These are phyloP conservation scores for Cyanocitta stelleri DNA, from an alignment of 2,113 vertebrate genomes.

Conservation along the genomic window DNA sequence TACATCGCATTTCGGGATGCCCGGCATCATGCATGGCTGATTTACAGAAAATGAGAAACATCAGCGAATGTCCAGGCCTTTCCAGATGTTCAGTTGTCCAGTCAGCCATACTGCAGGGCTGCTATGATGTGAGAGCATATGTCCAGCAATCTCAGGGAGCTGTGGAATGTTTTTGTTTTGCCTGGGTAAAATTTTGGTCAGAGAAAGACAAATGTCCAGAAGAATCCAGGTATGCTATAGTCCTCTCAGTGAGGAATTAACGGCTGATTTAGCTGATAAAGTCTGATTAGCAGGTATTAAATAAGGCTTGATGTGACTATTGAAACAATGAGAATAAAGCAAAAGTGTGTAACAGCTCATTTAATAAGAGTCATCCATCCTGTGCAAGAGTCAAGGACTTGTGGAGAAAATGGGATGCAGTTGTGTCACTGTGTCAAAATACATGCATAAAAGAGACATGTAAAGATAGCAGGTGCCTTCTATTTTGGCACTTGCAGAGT, in stretches of 20 bases:
- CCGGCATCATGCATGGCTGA: rapidly evolving
- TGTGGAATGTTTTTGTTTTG: background rate
- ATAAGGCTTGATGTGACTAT: background rate
- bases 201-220: background rate
- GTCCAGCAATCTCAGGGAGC: background rate
- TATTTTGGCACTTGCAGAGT: background rate
- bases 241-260: background rate
- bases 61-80: background rate
- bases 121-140: background rate
- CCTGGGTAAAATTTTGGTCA: background rate
- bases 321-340: background rate
- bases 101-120: background rate
- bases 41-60: background rate
- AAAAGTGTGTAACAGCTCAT: background rate
- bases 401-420: background rate
- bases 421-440: background rate
- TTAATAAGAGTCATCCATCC: background rate
- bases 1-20: background rate
- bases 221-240: background rate
- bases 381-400: background rate
- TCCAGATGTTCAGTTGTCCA: conserved; percentile 37
- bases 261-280: background rate
- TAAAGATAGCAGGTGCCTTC: background rate
- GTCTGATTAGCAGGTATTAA: background rate
- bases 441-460: background rate